Evolutionary conservation across 2,113 vertebrate genomes (phyloP), one percentile per base, ranked within the genome.

Genomic region (Chauna torquata): DNA sequence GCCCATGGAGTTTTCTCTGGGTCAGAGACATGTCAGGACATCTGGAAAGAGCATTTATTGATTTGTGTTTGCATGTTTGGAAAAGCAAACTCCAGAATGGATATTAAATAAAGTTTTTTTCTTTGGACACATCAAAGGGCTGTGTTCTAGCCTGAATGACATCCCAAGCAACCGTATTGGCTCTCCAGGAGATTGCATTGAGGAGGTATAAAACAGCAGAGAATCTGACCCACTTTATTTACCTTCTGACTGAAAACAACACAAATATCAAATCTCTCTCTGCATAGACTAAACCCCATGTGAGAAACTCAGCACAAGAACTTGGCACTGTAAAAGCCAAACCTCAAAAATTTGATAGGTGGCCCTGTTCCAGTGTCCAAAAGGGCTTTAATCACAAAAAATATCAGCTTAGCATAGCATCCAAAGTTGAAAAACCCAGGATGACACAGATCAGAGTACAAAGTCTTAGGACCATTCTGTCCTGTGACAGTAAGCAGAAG

Each of bases 81-180:
- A 92, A 92, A 79, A 88, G 70, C 50, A 92, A 85, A 92, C 75
- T 85, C 52, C 50, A 50, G 47, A 90, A 90, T 62, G 11, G 94
- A 61, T 84, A 85, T 84, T 81, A 82, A 87, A 87, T 90, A 90
- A 92, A 59, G 28, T 61, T 61, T 66, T 47, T 54, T 72, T 11
- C 4, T 55, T 88, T 20, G 7, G 47, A 65, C 47, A 77, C 91
- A 82, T 81, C 87, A 59, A 94, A 81, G 75, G 44, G 38, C 45
- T n/a, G 8, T 55, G 42, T 42, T 86, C 38, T 36, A 83, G 30
- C 32, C 38, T 40, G 52, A 76, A n/a, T 19, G 36, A 47, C 57
- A 36, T 32, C 13, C 65, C 38, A 45, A 40, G 61, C 12, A 88
- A 59, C 49, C 32, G 28, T 80, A 13, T 15, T 82, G 38, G 16